Base-by-base conservation (phyloP, 2,888 invertebrate genomes). In the Troides helena region DNA sequence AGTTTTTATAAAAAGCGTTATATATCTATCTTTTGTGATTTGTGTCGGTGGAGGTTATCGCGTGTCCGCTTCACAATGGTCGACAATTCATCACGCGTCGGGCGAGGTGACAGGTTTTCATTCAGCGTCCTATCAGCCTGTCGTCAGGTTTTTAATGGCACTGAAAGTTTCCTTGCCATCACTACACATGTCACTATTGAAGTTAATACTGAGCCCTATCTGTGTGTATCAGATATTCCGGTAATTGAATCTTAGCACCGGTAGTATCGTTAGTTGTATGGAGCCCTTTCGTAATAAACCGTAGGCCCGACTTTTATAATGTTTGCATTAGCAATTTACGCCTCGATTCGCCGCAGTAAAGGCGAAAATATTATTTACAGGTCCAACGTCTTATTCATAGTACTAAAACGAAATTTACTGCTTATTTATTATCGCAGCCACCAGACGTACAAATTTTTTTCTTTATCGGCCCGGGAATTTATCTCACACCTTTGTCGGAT, bases 361-460 rank as follows among this genome's bases (percentile, higher is more conserved):
- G 59, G 53, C 61, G 57, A 61, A 69, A 69, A 69, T 69, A 65
- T 65, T 69, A 65, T 69, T 69, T 61, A 69, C 65, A 65, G 53
- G 21, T 36, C 61, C 61, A 25, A 65, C 65, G 69, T 69, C 69
- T 69, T 65, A 69, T 69, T 69, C 69, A 61, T 65, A 61, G 21
- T 56, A 69, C 57, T 69, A 65, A 69, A 69, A 69, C 53, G 25
- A 65, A 69, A 65, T 69, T 69, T 69, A 69, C 69, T 69, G 65
- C 69, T 43, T 69, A 69, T 69, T 69, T 69, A 65, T 69, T 69
- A 57, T 69, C 69, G 56, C 36, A 21, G 56, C 57, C 57, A 61
- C 69, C 65, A 61, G 65, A 21, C 53, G 64, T n/a, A 56, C 43
- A 21, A 12, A 6, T 53, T 25, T 63, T 68, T 68, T 63, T 68